A percentile compares a stretch with the other conserved stretches of the same genome.
Conservation (phyloP, 2,888 invertebrate genomes). For the Pyrrhia umbra region DNA sequence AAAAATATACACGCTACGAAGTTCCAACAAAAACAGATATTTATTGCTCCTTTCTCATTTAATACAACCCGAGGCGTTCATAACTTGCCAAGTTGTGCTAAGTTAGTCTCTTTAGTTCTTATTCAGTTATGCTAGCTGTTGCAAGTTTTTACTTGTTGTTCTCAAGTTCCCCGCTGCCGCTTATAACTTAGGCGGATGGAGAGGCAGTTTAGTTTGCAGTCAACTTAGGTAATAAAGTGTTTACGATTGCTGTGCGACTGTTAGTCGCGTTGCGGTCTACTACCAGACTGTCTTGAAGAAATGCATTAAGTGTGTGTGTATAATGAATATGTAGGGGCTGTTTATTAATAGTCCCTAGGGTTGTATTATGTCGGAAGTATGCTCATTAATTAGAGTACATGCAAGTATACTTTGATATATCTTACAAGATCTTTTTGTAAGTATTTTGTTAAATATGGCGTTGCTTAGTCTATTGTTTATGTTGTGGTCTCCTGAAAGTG, state of each 20-base stretch:
- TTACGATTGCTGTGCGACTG: constrained; percentile 46
- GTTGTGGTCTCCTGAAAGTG: too few relatives aligned
- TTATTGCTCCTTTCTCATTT: constrained; percentile 36
- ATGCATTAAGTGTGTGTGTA: constrained; percentile 2
- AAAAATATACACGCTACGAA: background rate
- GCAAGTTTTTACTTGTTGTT: constrained; percentile 15
- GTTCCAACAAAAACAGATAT: constrained; percentile 26
- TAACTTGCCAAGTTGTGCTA: constrained; percentile 29
- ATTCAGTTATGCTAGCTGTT: constrained; percentile 22
- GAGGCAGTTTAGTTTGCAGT: constrained; percentile 32
- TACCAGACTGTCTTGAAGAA: constrained; percentile 13
- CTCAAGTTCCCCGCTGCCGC: constrained; percentile 30
- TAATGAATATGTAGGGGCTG: constrained; percentile 27
- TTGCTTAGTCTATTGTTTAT: too few relatives aligned
- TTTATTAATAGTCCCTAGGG: background rate
- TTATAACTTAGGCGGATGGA: constrained; percentile 5
- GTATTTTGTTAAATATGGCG: too few relatives aligned
- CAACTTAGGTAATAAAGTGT: constrained; percentile 54
- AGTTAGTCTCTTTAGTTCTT: constrained; percentile 30
- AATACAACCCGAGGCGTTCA: constrained; percentile 15
- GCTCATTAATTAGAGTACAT: background rate
- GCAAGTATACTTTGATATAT: background rate
- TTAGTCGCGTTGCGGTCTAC: constrained; percentile 28
- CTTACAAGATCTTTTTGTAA: too few relatives aligned
- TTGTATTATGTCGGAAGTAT: background rate